Evolutionary conservation across 64 coral and sea anemone genomes (phyloP).

Genomic region (Pachyseris speciosa): DNA sequence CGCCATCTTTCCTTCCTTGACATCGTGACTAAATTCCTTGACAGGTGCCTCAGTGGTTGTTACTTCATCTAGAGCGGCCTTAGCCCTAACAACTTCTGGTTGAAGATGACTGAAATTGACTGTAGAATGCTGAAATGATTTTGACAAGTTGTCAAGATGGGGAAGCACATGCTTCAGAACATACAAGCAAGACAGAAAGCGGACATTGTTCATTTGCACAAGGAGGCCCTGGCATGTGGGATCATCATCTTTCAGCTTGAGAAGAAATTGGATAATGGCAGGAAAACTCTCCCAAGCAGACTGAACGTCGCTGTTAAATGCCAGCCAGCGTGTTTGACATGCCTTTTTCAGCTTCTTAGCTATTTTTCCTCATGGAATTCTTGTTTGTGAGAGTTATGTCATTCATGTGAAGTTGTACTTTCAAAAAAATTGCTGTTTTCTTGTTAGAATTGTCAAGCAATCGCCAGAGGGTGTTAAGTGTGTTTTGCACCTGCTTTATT

Average conservation of each 20-base stretch:
- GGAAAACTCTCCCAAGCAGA: background rate
- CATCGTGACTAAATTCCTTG: conserved; percentile 11
- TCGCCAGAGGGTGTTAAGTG: conserved; percentile 7
- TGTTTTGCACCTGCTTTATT: conserved; percentile 19
- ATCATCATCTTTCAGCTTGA: conserved; percentile 14
- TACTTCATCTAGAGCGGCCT: conserved; percentile 1
- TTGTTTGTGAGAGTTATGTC: conserved; percentile 1
- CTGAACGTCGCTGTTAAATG: conserved; percentile 4
- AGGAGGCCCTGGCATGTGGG: conserved; percentile 10
- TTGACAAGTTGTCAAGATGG: conserved; percentile 14
- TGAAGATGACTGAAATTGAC: conserved; percentile 2
- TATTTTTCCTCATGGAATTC: conserved; percentile 5
- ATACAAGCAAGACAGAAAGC: conserved; percentile 13
- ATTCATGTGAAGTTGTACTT: conserved; percentile 11
- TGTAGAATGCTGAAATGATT: conserved; percentile 15
- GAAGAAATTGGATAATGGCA: conserved; percentile 3
- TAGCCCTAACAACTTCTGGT: conserved; percentile 9
- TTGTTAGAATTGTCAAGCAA: conserved; percentile 15
- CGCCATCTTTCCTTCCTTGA: conserved; percentile 34
- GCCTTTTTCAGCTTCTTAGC: conserved; percentile 13
- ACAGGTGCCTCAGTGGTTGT: background rate
- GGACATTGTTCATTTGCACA: conserved; percentile 10
- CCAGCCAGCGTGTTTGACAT: background rate
- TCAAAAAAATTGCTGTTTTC: background rate
- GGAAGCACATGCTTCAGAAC: conserved; percentile 5